Evolutionary conservation across 2,797 vertebrate genomes (phyloP).

Genomic region (Loriculus beryllinus): DNA sequence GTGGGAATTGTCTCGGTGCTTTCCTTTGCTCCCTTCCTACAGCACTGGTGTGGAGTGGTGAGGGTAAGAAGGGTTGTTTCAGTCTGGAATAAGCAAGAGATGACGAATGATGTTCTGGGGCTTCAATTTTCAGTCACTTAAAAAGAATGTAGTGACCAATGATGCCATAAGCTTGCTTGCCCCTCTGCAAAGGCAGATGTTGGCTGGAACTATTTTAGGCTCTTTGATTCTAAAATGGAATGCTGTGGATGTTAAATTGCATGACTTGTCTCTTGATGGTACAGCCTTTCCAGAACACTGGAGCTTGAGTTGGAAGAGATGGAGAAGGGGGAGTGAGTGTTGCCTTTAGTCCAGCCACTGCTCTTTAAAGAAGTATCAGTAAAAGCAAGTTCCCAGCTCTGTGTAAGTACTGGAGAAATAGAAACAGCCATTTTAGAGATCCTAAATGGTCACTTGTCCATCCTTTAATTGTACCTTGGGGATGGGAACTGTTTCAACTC

Average conservation of each 20-base stretch:
- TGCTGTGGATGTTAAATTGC: not conserved
- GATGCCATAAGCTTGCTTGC: not conserved
- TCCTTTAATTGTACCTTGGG: not conserved
- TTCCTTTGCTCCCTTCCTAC: not conserved
- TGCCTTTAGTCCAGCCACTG: not conserved
- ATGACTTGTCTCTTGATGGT: not conserved
- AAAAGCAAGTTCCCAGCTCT: not conserved
- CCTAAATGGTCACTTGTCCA: not conserved
- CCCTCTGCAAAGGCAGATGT: not conserved
- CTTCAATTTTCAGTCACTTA: constrained; percentile 13
- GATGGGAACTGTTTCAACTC: not conserved
- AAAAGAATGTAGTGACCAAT: not conserved
- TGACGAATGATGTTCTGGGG: not conserved
- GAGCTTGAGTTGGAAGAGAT: not conserved
- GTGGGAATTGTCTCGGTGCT: not conserved
- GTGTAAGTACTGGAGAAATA: not conserved
- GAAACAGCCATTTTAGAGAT: not conserved
- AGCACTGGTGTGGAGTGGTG: not conserved
- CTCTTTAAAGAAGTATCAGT: not conserved
- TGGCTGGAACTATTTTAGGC: constrained; percentile 9
- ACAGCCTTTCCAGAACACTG: not conserved
- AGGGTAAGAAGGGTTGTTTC: not conserved
- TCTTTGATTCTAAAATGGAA: constrained; percentile 15
- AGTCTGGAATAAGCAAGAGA: not conserved
- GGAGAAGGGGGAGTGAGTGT: not conserved